Percentiles rank a stretch among this genome's conserved stretches.
Evolutionary conservation across 1,140 invertebrate species (phyloP).

Genomic region (Drosophila lowei): DNA sequence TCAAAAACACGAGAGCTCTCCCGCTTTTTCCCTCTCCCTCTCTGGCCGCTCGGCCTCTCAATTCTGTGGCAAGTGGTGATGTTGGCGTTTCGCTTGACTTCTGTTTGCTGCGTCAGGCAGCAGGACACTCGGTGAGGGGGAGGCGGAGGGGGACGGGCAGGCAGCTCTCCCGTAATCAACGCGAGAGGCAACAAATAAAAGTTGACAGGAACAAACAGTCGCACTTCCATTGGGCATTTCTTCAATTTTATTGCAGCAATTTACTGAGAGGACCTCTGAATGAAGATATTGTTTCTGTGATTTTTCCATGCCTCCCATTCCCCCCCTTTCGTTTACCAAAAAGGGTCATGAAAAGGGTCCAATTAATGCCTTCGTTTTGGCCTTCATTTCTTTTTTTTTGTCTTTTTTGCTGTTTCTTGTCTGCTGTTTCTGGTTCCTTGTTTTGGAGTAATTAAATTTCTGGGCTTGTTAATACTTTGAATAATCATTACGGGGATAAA

Average conservation of each 20-base stretch:
- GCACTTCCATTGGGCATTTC: conserved; percentile 35
- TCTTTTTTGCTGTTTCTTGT: conserved; percentile 2
- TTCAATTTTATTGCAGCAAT: conserved; percentile 67
- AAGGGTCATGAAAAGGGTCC: conserved; percentile 35
- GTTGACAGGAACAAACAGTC: conserved; percentile 61
- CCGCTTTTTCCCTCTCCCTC: not conserved
- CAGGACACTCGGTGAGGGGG: no score
- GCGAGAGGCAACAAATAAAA: conserved; percentile 60
- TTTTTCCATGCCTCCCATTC: no score
- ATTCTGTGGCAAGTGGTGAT: conserved; percentile 62
- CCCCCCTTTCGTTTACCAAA: no score
- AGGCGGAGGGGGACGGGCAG: not conserved
- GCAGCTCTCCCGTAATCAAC: conserved; percentile 50
- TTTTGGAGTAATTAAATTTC: conserved; percentile 47
- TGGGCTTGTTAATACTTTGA: conserved; percentile 44
- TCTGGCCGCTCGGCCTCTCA: not conserved
- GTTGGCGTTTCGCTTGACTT: conserved; percentile 70
- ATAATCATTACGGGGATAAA: conserved; percentile 36
- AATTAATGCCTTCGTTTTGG: conserved; percentile 26
- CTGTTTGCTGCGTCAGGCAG: conserved; percentile 20
- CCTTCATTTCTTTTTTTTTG: conserved; percentile 26
- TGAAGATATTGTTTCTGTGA: conserved; percentile 45
- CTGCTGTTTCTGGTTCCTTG: conserved; percentile 12
- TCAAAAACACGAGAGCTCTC: conserved; percentile 52
- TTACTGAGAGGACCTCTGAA: conserved; percentile 24